phyloP scores from a whole-genome alignment of 2,888 invertebrate species.

The Euclidia mi region DNA sequence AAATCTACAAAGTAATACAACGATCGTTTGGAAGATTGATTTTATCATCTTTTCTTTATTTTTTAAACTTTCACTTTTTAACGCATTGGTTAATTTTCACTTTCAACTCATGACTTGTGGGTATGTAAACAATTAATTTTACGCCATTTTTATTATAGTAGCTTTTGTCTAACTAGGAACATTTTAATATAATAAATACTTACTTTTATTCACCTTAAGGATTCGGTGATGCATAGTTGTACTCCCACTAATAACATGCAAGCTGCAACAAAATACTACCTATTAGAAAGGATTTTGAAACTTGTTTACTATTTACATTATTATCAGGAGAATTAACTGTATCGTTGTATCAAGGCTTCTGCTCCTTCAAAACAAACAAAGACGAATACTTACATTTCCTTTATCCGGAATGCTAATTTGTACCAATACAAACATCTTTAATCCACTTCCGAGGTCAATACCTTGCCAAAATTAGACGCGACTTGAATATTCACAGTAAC shows the following conservation, averaged over 20 bases:
- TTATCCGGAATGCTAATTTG: not conserved
- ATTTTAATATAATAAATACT: too few relatives aligned
- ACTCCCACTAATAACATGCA: too few relatives aligned
- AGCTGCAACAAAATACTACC: too few relatives aligned
- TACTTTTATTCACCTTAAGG: too few relatives aligned
- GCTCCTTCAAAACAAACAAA: not conserved
- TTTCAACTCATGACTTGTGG: not conserved
- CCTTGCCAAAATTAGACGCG: constrained; percentile 31
- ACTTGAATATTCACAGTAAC: not conserved
- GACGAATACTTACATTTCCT: not conserved
- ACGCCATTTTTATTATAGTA: too few relatives aligned
- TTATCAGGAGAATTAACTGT: too few relatives aligned
- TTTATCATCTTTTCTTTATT: constrained; percentile 11
- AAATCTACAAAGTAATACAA: constrained; percentile 34
- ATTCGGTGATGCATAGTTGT: too few relatives aligned
- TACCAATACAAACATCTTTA: constrained; percentile 4
- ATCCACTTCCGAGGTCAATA: constrained; percentile 32
- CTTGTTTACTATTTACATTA: too few relatives aligned
- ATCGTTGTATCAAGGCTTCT: not conserved
- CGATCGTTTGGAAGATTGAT: constrained; percentile 22
- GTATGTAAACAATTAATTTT: not conserved
- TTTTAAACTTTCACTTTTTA: constrained; percentile 34
- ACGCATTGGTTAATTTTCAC: not conserved
- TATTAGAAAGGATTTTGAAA: too few relatives aligned
- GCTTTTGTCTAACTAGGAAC: too few relatives aligned